Percentiles rank a stretch among this genome's conserved stretches.
Evolutionary conservation across 1,140 invertebrate genomes (phyloP).

Genomic region (Drosophila erecta): DNA sequence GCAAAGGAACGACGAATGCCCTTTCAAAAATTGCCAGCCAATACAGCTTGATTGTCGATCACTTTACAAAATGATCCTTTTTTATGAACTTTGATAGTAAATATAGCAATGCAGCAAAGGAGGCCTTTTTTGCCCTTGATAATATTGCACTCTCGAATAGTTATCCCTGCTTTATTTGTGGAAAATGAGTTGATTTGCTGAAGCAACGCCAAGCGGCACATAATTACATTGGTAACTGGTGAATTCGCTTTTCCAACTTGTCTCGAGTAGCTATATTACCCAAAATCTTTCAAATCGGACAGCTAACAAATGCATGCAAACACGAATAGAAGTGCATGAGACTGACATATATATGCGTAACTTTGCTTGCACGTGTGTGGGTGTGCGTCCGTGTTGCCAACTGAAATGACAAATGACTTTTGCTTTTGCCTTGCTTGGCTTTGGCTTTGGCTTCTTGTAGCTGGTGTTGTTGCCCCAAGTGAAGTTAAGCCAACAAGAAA

Average conservation of each 20-base stretch:
- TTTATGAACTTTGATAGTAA: no score
- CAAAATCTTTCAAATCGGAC: neutral
- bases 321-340: conserved; percentile 30
- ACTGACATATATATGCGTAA: conserved; percentile 14
- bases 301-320: conserved; percentile 26
- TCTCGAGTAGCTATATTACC: neutral
- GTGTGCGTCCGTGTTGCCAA: conserved; percentile 60
- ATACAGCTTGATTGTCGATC: no score
- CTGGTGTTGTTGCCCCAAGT: conserved; percentile 63
- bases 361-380: conserved; percentile 3
- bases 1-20: neutral
- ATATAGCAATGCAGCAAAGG: no score
- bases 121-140: no score
- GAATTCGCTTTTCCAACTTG: no score
- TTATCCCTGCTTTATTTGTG: no score
- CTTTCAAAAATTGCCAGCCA: neutral
- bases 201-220: no score
- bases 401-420: conserved; percentile 82
- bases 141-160: no score
- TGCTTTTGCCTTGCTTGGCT: conserved; percentile 55
- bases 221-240: no score
- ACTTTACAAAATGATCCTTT: no score
- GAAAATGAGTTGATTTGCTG: no score
- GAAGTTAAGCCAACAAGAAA: conserved; percentile 82
- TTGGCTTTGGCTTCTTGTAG: conserved; percentile 10